Evolutionary conservation across 2,888 invertebrate species (phyloP), one percentile per base, ranked within the genome.

Genomic region (Noctua pronuba): DNA sequence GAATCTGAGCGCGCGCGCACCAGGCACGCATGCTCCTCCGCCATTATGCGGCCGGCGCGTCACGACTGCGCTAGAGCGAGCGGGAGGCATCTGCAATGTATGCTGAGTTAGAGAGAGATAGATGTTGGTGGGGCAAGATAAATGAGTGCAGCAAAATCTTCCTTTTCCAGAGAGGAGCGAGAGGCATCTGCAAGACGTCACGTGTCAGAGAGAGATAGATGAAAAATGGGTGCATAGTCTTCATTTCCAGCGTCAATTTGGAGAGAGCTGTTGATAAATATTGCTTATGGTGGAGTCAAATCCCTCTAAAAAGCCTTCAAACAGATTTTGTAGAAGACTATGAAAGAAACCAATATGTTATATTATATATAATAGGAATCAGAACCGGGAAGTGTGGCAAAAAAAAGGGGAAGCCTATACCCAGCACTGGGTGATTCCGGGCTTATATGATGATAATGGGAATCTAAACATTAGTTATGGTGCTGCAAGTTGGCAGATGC

Each of bases 21-120:
- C 82, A 97, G 94, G 93, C 97, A 97, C 94, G 97, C 97, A 91
- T 97, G 97, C 94, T 97, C 97, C 93, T 97, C 97, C 92, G 96
- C 95, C 97, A 97, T 97, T 92, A 90, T 96, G 92, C 89, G 79
- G 81, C 44, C 31, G 62, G 60, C 75, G 72, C 86, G 74, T 75
- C 79, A 85, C 81, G 52, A 83, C 72, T 44, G 86, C 78, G 78
- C 87, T 84, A 86, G 75, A 80, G 62, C 75, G 52, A 77, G 80
- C 87, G 86, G 87, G 88, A 91, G 90, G 92, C 95, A 96, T 95
- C 95, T 95, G 93, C 1, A 90, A 69, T 21, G 65, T 66, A 44
- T 10, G 0, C 16, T 1, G 18, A 41, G 49, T 69, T 73, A 69
- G n/a, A 73, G 0, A 58, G 31, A 64, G 52, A 38, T 28, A 64